Conservation (phyloP, 2,113 vertebrate genomes). For the Gnathonemus longibarbis region DNA sequence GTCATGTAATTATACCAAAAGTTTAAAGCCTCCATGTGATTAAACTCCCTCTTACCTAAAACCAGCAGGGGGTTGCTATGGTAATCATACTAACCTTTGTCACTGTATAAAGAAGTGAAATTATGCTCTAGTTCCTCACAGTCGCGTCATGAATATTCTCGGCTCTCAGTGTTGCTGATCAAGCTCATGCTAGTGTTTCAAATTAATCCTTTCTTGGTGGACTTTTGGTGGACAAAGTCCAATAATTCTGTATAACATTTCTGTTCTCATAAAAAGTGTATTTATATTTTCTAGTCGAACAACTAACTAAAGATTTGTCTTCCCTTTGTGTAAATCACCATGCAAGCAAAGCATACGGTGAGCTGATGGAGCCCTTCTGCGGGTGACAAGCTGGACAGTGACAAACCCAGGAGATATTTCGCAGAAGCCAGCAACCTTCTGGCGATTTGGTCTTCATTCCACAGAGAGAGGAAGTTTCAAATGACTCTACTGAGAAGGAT, state of each 20-base stretch:
- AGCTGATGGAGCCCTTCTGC: neutral
- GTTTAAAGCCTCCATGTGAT: constrained; percentile 3
- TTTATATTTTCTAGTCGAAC: neutral
- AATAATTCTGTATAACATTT: neutral
- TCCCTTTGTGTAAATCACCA: neutral
- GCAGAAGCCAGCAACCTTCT: neutral
- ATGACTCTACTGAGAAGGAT: neutral
- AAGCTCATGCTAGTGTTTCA: neutral
- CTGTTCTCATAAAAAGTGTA: neutral
- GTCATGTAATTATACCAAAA: constrained; percentile 6
- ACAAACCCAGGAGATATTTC: neutral
- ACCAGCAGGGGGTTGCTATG: constrained; percentile 13
- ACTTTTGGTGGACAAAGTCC: neutral
- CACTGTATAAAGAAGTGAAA: constrained; percentile 12
- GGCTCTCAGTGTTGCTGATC: neutral
- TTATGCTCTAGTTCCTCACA: neutral
- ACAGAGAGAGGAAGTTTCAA: neutral
- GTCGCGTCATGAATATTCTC: neutral
- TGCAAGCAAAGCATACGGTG: neutral
- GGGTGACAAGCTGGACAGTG: neutral
- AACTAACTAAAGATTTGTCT: neutral
- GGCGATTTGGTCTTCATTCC: neutral
- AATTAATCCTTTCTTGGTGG: neutral
- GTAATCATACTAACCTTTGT: constrained; percentile 18
- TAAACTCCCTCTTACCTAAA: neutral